Percentiles rank a stretch among this genome's conserved stretches.
These are phyloP conservation scores for Drosophila recens DNA, from an alignment of 2,888 invertebrate genomes.

Conservation along the genomic window DNA sequence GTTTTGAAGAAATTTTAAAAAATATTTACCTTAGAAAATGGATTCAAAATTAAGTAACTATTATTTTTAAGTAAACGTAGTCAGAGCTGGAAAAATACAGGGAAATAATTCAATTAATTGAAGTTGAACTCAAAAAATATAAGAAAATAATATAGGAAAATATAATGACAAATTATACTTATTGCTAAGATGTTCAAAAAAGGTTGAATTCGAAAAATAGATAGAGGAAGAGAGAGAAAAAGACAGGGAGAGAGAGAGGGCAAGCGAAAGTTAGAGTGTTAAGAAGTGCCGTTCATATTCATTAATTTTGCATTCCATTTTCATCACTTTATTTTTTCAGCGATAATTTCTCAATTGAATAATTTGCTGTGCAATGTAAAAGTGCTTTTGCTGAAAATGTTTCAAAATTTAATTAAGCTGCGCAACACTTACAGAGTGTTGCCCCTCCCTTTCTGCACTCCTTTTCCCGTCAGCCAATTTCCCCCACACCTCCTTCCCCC, in stretches of 20 bases:
- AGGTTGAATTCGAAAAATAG: background rate
- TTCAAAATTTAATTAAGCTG: constrained; percentile 73
- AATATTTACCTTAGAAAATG: no score
- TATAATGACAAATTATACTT: background rate
- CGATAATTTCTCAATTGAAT: constrained; percentile 60
- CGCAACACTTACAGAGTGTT: constrained; percentile 66
- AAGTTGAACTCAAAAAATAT: background rate
- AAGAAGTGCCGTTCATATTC: background rate
- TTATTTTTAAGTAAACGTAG: no score
- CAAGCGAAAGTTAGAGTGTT: background rate
- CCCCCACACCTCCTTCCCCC: background rate
- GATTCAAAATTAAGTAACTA: no score
- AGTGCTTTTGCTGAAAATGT: constrained; percentile 68
- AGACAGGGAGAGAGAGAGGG: background rate
- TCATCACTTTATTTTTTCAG: constrained; percentile 1
- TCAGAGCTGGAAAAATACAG: no score
- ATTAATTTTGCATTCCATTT: constrained; percentile 9
- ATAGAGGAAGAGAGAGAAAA: background rate
- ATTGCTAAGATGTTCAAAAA: background rate
- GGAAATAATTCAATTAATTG: no score
- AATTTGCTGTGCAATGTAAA: constrained; percentile 50
- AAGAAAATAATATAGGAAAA: background rate
- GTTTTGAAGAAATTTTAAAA: no score
- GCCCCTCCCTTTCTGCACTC: background rate
- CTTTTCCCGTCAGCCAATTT: background rate